Evolutionary conservation across 2,797 vertebrate genomes (phyloP).

Genomic region (Avahi laniger): DNA sequence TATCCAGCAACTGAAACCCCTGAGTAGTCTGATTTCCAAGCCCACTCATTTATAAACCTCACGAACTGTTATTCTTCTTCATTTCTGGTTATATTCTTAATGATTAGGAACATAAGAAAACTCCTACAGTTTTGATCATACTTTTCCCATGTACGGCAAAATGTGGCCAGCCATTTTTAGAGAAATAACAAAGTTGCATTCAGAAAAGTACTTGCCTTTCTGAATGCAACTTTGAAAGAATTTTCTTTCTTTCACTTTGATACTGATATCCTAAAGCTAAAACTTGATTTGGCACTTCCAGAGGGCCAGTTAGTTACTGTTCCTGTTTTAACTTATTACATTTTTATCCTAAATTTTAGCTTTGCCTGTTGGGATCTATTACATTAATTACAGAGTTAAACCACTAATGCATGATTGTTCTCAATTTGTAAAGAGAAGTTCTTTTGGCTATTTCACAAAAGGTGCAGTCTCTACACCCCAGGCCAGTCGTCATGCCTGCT

Average conservation of each 20-base stretch:
- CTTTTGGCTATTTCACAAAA: not conserved
- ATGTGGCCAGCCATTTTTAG: not conserved
- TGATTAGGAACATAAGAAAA: not conserved
- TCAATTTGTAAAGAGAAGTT: not conserved
- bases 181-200: not conserved
- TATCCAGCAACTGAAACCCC: not conserved
- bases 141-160: not conserved
- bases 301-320: not conserved
- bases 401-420: not conserved
- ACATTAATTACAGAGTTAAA: not conserved
- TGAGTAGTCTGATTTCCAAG: constrained; percentile 8
- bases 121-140: not conserved
- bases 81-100: not conserved
- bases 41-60: not conserved
- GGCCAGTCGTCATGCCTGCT: not conserved
- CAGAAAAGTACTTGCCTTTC: not conserved
- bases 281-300: not conserved
- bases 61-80: not conserved
- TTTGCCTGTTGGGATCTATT: not conserved
- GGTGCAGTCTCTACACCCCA: not conserved
- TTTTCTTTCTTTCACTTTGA: not conserved
- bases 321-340: not conserved
- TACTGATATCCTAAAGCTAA: not conserved
- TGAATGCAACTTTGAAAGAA: not conserved
- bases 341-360: not conserved